phyloP scores from a whole-genome alignment of 1,140 invertebrate genomes.

The Cydia pomonella region DNA sequence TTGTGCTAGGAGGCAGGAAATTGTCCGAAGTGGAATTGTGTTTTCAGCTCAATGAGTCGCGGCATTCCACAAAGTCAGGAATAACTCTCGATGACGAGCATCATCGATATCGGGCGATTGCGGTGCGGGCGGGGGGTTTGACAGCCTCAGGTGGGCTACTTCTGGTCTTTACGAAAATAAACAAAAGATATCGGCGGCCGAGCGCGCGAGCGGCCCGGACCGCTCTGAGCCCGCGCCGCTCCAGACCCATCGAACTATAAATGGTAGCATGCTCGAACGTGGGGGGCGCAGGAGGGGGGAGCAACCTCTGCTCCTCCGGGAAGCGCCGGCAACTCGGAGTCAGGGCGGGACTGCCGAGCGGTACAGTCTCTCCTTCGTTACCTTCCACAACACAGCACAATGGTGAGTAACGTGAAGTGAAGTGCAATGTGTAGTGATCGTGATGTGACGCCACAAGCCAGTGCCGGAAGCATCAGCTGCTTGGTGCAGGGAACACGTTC shows the following conservation, averaged over 20 bases:
- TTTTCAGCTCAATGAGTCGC: slow-evolving; percentile 10
- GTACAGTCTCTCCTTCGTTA: slow-evolving; percentile 75
- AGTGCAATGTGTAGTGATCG: slow-evolving; percentile 41
- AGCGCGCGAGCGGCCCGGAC: slow-evolving; percentile 45
- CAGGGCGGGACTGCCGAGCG: slow-evolving; percentile 76
- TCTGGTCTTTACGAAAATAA: slow-evolving; percentile 50
- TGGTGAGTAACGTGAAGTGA: slow-evolving; percentile 67
- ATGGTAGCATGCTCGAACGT: slow-evolving; percentile 58
- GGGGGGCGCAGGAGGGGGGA: slow-evolving; percentile 45
- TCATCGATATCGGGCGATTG: slow-evolving; percentile 21
- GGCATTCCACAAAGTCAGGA: slow-evolving; percentile 13
- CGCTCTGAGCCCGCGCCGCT: slow-evolving; percentile 48
- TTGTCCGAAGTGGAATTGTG: not conserved
- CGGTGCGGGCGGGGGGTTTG: slow-evolving; percentile 17
- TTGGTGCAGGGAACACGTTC: not conserved
- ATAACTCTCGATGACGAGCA: slow-evolving; percentile 5
- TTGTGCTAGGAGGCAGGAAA: not conserved
- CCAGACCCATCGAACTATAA: slow-evolving; percentile 63
- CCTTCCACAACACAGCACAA: slow-evolving; percentile 70
- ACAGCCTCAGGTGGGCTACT: slow-evolving; percentile 51
- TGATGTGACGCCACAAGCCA: not conserved
- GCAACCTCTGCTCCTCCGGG: slow-evolving; percentile 52
- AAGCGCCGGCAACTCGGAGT: slow-evolving; percentile 65
- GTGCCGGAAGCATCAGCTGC: slow-evolving; percentile 4
- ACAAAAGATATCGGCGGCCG: slow-evolving; percentile 46